These are phyloP conservation scores for Cataglyphis rosenhaueri DNA, from an alignment of 2,888 invertebrate genomes.

Conservation along the genomic window DNA sequence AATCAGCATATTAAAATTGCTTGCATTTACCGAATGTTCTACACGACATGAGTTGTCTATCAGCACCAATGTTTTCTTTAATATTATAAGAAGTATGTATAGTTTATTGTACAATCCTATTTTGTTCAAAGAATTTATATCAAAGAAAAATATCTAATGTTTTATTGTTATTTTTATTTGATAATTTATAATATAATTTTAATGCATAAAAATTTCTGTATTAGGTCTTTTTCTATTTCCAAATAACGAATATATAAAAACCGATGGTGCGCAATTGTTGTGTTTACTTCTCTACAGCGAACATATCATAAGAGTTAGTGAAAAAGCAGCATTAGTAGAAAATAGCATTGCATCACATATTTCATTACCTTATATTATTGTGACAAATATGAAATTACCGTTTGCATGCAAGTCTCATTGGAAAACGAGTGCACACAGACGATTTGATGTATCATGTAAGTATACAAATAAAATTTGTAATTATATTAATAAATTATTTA, in stretches of 20 bases:
- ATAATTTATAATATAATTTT: constrained; percentile 2
- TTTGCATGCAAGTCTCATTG: constrained; percentile 86
- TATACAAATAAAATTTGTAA: constrained; percentile 11
- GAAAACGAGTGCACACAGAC: constrained; percentile 85
- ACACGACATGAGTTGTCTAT: constrained; percentile 87
- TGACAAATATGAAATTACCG: constrained; percentile 85
- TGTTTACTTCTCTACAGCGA: constrained; percentile 86
- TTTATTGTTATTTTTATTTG: constrained; percentile 27
- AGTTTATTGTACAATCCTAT: constrained; percentile 41
- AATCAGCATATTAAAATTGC: constrained; percentile 85
- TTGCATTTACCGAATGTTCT: constrained; percentile 87
- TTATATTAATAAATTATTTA: not conserved
- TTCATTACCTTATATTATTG: constrained; percentile 86
- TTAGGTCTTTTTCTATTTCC: constrained; percentile 87
- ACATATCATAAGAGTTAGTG: constrained; percentile 79
- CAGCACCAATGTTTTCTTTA: constrained; percentile 85
- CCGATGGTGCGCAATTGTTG: constrained; percentile 86
- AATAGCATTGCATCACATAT: constrained; percentile 78
- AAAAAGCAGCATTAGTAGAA: constrained; percentile 60
- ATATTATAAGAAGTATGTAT: constrained; percentile 86
- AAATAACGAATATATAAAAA: constrained; percentile 86
- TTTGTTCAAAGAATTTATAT: constrained; percentile 3
- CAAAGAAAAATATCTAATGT: constrained; percentile 74
- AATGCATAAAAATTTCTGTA: not conserved
- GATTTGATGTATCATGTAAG: constrained; percentile 80